Evolutionary conservation across 1,140 invertebrate species (phyloP).

Genomic region (Zeugodacus cucurbitae): DNA sequence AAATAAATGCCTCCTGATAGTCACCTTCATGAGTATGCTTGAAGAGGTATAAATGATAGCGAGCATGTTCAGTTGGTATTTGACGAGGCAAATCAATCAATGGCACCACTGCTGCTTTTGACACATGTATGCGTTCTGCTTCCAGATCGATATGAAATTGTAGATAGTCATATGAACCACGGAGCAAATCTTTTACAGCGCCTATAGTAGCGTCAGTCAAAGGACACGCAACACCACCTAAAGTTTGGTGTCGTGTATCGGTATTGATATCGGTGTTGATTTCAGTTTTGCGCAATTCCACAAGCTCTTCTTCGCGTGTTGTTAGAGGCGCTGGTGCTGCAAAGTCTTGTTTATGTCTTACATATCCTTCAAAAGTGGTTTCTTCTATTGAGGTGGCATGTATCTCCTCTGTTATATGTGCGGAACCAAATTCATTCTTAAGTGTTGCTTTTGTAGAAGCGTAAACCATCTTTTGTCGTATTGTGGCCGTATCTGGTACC

Average conservation of each 20-base stretch:
- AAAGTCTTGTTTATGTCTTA: constrained; percentile 80
- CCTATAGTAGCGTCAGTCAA: constrained; percentile 83
- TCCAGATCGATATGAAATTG: constrained; percentile 78
- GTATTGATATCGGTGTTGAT: constrained; percentile 82
- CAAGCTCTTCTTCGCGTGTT: constrained; percentile 87
- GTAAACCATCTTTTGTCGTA: constrained; percentile 98
- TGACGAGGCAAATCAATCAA: constrained; percentile 76
- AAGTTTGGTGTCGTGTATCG: constrained; percentile 89
- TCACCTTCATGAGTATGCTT: constrained; percentile 94
- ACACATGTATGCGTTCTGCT: constrained; percentile 68
- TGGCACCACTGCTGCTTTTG: constrained; percentile 72
- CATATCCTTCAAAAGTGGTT: constrained; percentile 83
- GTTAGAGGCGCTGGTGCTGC: constrained; percentile 90
- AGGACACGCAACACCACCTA: constrained; percentile 93
- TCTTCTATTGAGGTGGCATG: constrained; percentile 75
- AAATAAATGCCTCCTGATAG: constrained; percentile 87
- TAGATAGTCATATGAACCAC: constrained; percentile 78
- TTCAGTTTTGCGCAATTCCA: constrained; percentile 82
- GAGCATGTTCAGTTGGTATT: constrained; percentile 84
- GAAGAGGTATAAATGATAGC: constrained; percentile 94
- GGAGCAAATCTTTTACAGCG: constrained; percentile 76
- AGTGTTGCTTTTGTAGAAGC: constrained; percentile 98
- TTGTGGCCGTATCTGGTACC: constrained; percentile 90
- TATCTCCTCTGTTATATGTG: constrained; percentile 82
- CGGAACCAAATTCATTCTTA: constrained; percentile 91